These are phyloP conservation scores for Amiota mariae DNA, from an alignment of 2,888 invertebrate species.

Conservation along the genomic window DNA sequence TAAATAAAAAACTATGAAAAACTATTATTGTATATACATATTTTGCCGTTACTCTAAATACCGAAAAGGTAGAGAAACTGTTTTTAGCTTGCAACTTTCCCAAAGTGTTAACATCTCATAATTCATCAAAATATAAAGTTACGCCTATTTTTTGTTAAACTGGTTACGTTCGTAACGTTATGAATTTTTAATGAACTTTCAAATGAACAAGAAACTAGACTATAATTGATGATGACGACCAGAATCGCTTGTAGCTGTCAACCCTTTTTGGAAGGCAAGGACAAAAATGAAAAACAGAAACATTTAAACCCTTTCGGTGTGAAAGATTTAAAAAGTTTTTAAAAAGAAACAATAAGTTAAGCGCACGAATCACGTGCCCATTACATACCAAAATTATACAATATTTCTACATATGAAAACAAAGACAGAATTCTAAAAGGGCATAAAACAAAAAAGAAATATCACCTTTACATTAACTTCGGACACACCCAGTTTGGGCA, in stretches of 20 bases:
- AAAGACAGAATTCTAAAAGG: not conserved
- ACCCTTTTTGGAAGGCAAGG: slow-evolving; percentile 4
- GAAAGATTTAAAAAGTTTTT: not conserved
- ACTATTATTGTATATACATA: not conserved
- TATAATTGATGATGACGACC: slow-evolving; percentile 47
- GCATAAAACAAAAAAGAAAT: slow-evolving; percentile 35
- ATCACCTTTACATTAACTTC: slow-evolving; percentile 51
- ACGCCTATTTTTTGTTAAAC: slow-evolving; percentile 47
- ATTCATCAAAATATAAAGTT: slow-evolving; percentile 29
- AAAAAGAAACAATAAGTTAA: not conserved
- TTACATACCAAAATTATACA: slow-evolving; percentile 19
- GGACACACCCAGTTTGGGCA: slow-evolving; percentile 48
- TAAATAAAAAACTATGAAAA: not conserved
- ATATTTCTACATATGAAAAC: slow-evolving; percentile 1
- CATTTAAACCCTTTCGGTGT: not conserved
- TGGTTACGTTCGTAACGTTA: slow-evolving; percentile 24
- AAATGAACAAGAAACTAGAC: slow-evolving; percentile 34
- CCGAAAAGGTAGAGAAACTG: too few relatives aligned
- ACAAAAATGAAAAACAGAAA: not conserved
- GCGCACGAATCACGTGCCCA: slow-evolving; percentile 18
- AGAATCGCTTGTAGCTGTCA: slow-evolving; percentile 24
- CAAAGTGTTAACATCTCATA: slow-evolving; percentile 11
- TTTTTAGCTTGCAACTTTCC: not conserved
- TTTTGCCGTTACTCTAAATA: too few relatives aligned
- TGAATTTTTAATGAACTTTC: slow-evolving; percentile 50